Percentiles rank a stretch among this genome's conserved stretches.
Conservation (phyloP, 2,113 vertebrate genomes). For the Prolemur simus region DNA sequence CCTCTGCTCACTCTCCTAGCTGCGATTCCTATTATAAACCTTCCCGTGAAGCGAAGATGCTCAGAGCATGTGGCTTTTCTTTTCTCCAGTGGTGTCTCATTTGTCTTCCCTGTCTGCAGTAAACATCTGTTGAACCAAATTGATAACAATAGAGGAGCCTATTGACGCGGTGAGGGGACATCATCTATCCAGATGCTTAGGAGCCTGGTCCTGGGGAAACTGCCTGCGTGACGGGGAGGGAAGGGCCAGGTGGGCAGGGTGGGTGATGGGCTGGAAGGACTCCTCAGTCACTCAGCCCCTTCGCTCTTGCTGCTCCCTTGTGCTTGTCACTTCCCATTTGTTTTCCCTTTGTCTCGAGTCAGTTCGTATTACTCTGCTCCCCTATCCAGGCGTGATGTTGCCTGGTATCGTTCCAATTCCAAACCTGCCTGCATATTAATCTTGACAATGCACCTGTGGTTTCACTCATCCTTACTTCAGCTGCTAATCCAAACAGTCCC, state of each 20-base stretch:
- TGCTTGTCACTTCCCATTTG: constrained; percentile 27
- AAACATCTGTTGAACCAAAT: constrained; percentile 78
- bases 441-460: constrained; percentile 61
- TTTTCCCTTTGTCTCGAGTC: constrained; percentile 55
- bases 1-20: neutral
- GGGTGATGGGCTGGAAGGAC: neutral
- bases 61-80: constrained; percentile 54
- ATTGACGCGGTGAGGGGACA: neutral
- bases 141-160: constrained; percentile 57
- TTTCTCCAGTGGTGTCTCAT: constrained; percentile 36
- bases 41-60: neutral
- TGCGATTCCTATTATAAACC: constrained; percentile 60
- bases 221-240: neutral
- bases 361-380: constrained; percentile 24
- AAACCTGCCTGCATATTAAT: constrained; percentile 47
- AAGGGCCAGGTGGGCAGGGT: neutral
- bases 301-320: neutral
- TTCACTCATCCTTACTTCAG: constrained; percentile 51
- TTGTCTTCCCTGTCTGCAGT: constrained; percentile 70
- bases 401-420: constrained; percentile 59
- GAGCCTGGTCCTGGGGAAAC: neutral
- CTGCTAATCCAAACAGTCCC: constrained; percentile 40
- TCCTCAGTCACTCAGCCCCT: neutral
- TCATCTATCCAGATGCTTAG: constrained; percentile 38
- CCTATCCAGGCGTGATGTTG: neutral